Evolutionary conservation across 2,888 invertebrate species (phyloP).

Genomic region (Acleris laterana): DNA sequence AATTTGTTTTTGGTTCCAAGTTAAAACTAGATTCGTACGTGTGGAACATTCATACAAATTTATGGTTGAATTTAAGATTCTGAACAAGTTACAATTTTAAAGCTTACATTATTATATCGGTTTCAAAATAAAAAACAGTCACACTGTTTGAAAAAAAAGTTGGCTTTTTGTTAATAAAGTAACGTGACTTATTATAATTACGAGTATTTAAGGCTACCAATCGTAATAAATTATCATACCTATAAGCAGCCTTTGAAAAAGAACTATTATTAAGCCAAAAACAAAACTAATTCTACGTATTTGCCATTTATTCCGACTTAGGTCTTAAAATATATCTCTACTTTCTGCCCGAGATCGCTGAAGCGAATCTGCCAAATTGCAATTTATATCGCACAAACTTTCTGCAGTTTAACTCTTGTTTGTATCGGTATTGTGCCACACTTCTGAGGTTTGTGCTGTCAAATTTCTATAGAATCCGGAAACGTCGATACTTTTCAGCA

Average conservation of each 20-base stretch:
- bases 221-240: background rate
- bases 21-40: no score
- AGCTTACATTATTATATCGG: no score
- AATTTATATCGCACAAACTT: conserved; percentile 21
- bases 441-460: conserved; percentile 4
- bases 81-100: no score
- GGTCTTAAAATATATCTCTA: background rate
- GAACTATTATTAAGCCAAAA: background rate
- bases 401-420: conserved; percentile 12
- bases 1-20: no score
- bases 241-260: background rate
- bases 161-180: no score
- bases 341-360: conserved; percentile 11
- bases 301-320: background rate
- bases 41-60: no score
- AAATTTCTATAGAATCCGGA: background rate
- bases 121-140: no score
- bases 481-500: background rate
- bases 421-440: conserved; percentile 10
- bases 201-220: no score
- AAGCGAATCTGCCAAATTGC: conserved; percentile 20
- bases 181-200: no score
- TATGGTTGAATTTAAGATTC: no score
- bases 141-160: no score
- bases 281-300: background rate